phyloP scores from a whole-genome alignment of 2,797 vertebrate genomes.

The Onychomys arenicola region DNA sequence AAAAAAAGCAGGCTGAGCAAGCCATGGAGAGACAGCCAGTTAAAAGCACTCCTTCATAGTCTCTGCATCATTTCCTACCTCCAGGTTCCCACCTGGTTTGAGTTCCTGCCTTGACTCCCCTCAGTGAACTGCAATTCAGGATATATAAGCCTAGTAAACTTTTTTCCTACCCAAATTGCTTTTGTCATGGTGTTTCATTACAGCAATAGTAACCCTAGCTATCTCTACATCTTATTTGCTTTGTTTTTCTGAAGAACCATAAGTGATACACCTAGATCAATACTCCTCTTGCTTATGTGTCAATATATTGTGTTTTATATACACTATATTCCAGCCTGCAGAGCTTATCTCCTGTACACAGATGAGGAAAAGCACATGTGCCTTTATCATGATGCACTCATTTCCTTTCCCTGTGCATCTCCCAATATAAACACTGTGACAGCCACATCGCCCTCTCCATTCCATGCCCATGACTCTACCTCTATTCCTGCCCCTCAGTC shows the following conservation, averaged over 20 bases:
- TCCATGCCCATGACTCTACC: background rate
- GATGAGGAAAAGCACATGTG: background rate
- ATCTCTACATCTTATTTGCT: background rate
- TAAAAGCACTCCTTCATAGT: background rate
- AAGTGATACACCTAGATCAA: background rate
- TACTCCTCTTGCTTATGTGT: background rate
- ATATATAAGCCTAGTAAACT: background rate
- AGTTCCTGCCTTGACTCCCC: background rate
- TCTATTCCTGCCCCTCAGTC: background rate
- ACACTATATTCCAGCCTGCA: background rate
- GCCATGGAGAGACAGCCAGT: background rate
- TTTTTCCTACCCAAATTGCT: background rate
- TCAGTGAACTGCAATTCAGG: background rate
- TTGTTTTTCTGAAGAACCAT: background rate
- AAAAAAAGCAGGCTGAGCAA: background rate
- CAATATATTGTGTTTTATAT: background rate
- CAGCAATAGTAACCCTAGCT: background rate
- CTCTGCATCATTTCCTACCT: background rate
- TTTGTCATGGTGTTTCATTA: background rate
- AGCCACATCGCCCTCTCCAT: background rate
- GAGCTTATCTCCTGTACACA: background rate
- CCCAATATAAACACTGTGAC: background rate
- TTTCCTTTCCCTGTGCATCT: background rate
- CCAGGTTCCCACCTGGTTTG: background rate
- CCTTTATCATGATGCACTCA: background rate